Evolutionary conservation across 1,140 invertebrate genomes (phyloP).

Genomic region (Leucophenga varia): DNA sequence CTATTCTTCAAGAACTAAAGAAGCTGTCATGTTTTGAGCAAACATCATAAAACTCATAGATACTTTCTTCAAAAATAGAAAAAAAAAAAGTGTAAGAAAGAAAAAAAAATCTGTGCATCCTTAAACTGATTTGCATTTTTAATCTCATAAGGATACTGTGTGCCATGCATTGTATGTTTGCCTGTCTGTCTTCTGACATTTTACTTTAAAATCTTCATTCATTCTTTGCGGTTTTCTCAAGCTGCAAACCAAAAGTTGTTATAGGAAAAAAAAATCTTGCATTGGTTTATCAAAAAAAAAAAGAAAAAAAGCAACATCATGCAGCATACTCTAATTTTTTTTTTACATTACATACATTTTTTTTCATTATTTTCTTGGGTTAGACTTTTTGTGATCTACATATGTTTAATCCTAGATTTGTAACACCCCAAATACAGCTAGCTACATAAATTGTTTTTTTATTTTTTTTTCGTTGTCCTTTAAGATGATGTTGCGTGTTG

Average conservation of each 20-base stretch:
- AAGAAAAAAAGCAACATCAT: too few relatives aligned
- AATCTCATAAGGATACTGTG: constrained; percentile 54
- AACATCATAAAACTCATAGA: constrained; percentile 17
- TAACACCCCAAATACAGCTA: constrained; percentile 36
- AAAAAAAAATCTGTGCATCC: constrained; percentile 23
- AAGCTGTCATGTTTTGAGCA: constrained; percentile 53
- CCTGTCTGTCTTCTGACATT: constrained; percentile 21
- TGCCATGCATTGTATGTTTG: constrained; percentile 32
- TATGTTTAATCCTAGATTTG: constrained; percentile 51
- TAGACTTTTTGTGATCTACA: constrained; percentile 29
- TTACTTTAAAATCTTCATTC: constrained; percentile 11
- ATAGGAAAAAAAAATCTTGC: constrained; percentile 18
- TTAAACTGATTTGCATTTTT: constrained; percentile 55
- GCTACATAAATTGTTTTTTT: constrained; percentile 2
- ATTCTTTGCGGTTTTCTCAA: constrained; percentile 25
- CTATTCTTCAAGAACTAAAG: constrained; percentile 27
- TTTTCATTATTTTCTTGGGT: neutral
- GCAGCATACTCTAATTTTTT: constrained; percentile 10
- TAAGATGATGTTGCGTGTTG: constrained; percentile 15
- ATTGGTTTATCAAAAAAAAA: constrained; percentile 12
- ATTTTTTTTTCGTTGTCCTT: too few relatives aligned
- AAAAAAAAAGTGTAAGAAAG: too few relatives aligned
- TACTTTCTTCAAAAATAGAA: too few relatives aligned
- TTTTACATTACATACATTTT: neutral
- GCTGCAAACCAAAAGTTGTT: constrained; percentile 25